These are phyloP conservation scores for Hemithea aestivaria DNA, from an alignment of 2,888 invertebrate species.

Conservation along the genomic window DNA sequence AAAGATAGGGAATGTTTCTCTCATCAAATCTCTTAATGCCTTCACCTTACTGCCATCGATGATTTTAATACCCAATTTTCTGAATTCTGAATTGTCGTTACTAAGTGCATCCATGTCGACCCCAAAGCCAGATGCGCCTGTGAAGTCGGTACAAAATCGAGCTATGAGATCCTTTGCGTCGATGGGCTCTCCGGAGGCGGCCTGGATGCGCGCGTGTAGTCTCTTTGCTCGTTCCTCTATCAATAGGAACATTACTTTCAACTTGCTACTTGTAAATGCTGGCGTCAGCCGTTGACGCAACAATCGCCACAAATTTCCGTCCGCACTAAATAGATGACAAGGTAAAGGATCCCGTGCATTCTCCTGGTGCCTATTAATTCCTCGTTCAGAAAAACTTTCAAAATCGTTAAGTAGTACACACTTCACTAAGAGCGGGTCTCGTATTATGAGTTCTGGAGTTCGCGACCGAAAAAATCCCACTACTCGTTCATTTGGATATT, in stretches of 20 bases:
- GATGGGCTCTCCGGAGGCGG: constrained; percentile 30
- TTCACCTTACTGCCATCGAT: constrained; percentile 31
- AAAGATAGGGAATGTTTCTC: constrained; percentile 41
- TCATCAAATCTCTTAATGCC: constrained; percentile 30
- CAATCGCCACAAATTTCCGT: constrained; percentile 49
- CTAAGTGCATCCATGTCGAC: constrained; percentile 45
- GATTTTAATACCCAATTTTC: constrained; percentile 41
- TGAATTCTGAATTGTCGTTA: constrained; percentile 43
- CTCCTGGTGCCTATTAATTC: too few species aligned
- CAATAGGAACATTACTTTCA: constrained; percentile 54
- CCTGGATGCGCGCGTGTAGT: constrained; percentile 34
- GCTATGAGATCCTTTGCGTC: constrained; percentile 55
- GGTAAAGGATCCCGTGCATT: too few species aligned
- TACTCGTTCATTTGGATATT: too few species aligned
- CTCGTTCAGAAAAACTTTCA: constrained; percentile 11
- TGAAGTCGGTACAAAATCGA: constrained; percentile 51
- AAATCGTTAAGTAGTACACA: too few species aligned
- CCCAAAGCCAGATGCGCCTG: constrained; percentile 52
- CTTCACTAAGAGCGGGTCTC: neutral
- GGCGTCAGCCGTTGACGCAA: constrained; percentile 53
- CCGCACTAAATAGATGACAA: too few species aligned
- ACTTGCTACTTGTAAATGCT: constrained; percentile 50
- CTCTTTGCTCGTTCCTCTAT: constrained; percentile 47
- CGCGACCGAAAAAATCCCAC: too few species aligned
- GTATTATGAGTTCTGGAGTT: too few species aligned